Conservation (phyloP, 2,113 vertebrate species). For the Mirza zaza region DNA sequence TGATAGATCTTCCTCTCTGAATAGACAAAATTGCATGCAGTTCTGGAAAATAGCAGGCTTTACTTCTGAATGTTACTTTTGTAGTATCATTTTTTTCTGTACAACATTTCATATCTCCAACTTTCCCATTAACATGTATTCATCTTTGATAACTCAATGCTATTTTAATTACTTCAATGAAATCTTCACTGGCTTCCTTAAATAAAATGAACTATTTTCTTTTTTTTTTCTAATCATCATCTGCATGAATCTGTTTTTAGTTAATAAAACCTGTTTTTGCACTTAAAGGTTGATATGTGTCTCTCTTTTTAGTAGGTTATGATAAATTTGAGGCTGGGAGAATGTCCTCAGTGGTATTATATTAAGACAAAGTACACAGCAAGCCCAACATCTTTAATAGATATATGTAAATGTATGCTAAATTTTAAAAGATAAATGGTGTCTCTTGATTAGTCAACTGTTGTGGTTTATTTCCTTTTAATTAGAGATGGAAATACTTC, state of each 20-base stretch:
- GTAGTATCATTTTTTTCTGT: not conserved
- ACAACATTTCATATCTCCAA: not conserved
- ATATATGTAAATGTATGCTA: not conserved
- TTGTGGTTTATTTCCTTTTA: not conserved
- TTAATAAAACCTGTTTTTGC: not conserved
- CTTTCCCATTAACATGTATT: not conserved
- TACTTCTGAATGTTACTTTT: not conserved
- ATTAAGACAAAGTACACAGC: not conserved
- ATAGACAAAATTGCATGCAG: not conserved
- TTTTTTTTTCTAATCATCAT: not conserved
- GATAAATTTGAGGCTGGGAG: not conserved
- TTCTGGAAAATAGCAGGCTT: not conserved
- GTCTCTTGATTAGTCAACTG: constrained; percentile 8
- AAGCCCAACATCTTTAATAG: not conserved
- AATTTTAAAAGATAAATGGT: not conserved
- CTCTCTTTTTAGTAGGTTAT: not conserved
- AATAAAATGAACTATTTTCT: not conserved
- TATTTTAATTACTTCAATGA: not conserved
- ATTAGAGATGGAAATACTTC: not conserved
- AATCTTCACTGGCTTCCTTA: not conserved
- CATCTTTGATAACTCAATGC: not conserved
- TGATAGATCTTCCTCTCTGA: not conserved
- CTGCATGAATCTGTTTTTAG: not conserved
- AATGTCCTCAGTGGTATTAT: not conserved
- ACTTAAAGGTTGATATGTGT: not conserved